Percentiles rank a stretch among this genome's conserved stretches.
phyloP scores from a whole-genome alignment of 2,797 vertebrate species.

The Oreochromis grahami region DNA sequence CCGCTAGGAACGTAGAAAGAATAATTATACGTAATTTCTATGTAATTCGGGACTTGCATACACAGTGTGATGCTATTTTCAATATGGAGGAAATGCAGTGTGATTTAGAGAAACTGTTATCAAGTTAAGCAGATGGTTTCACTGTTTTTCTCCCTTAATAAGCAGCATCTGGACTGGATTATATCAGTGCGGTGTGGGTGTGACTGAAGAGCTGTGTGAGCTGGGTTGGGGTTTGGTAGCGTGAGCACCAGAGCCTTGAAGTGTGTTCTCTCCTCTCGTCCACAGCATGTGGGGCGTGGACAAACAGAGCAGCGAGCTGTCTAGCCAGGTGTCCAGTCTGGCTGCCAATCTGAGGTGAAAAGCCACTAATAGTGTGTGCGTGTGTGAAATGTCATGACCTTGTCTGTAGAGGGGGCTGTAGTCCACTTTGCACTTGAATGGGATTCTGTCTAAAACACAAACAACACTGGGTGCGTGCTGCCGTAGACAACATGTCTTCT shows the following conservation, averaged over 20 bases:
- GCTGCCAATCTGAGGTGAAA: conserved; percentile 84
- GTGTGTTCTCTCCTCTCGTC: conserved; percentile 76
- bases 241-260: conserved; percentile 62
- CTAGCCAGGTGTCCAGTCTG: conserved; percentile 82
- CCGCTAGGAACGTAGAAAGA: not conserved
- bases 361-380: conserved; percentile 60
- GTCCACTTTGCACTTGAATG: not conserved
- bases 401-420: conserved; percentile 34
- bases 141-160: not conserved
- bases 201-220: not conserved
- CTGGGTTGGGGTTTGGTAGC: conserved; percentile 16
- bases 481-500: not conserved
- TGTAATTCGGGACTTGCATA: not conserved
- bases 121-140: not conserved
- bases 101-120: not conserved
- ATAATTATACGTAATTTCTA: not conserved
- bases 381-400: conserved; percentile 61
- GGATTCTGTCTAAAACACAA: not conserved
- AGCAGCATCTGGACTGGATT: not conserved
- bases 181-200: not conserved
- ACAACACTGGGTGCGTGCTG: not conserved
- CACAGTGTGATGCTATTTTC: not conserved
- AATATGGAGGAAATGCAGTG: not conserved
- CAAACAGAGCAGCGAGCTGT: conserved; percentile 83
- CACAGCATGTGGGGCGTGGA: conserved; percentile 85